phyloP scores from a whole-genome alignment of 2,888 invertebrate genomes.

The Phytoseiulus persimilis region DNA sequence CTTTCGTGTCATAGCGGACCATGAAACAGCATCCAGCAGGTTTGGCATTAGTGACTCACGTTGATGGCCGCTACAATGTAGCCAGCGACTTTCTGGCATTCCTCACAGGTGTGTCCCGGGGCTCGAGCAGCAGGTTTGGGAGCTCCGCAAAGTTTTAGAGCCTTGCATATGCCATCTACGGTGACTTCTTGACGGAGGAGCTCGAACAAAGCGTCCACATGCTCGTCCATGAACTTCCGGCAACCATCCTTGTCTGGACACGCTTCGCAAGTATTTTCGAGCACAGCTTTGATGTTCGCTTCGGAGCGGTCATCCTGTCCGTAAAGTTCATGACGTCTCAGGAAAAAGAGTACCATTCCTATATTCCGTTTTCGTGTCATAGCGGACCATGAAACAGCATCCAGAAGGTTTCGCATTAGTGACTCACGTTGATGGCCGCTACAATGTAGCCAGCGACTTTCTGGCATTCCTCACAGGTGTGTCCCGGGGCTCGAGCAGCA shows the following conservation, averaged over 20 bases:
- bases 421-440: neutral
- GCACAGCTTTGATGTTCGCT: conserved; percentile 6
- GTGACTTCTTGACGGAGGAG: neutral
- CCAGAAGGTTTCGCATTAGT: too few species aligned
- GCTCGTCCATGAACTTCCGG: neutral
- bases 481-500: neutral
- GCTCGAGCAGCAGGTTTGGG: too few species aligned
- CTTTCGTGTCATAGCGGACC: too few species aligned
- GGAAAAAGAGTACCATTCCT: neutral
- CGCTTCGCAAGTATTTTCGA: neutral
- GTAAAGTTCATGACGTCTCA: neutral
- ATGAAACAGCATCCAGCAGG: too few species aligned
- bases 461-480: neutral
- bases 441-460: neutral
- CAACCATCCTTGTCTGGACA: neutral
- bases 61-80: conserved; percentile 7
- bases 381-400: too few species aligned
- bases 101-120: neutral
- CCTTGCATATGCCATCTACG: neutral
- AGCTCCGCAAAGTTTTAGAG: neutral
- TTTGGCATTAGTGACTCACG: too few species aligned
- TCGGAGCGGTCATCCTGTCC: neutral
- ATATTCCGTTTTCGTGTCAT: neutral
- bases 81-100: neutral
- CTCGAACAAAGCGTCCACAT: neutral